A percentile compares a stretch with the other conserved stretches of the same genome.
phyloP scores from a whole-genome alignment of 1,140 invertebrate genomes.

The Bicyclus anynana region DNA sequence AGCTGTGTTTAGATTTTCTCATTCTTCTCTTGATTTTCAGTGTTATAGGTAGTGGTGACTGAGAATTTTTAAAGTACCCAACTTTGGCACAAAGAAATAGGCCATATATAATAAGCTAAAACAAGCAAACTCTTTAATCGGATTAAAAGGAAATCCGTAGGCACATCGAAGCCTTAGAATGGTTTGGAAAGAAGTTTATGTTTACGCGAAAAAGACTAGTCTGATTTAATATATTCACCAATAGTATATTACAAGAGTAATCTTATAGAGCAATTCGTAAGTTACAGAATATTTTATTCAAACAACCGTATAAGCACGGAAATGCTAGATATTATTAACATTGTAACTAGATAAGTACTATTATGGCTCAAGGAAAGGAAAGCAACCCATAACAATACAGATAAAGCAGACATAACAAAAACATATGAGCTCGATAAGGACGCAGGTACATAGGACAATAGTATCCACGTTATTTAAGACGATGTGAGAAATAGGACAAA shows the following conservation, averaged over 20 bases:
- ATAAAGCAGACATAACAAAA: neutral
- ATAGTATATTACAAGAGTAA: too few species aligned
- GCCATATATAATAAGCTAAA: neutral
- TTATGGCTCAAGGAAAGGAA: neutral
- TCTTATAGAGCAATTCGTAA: too few species aligned
- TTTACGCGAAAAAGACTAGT: neutral
- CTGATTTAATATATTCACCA: too few species aligned
- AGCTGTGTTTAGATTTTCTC: too few species aligned
- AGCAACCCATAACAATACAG: neutral
- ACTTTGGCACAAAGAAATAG: neutral
- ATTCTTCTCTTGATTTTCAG: too few species aligned
- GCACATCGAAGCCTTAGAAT: constrained; percentile 32
- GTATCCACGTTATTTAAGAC: constrained; percentile 7
- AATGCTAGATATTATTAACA: neutral
- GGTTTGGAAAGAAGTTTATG: neutral
- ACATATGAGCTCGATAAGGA: constrained; percentile 2
- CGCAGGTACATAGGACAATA: constrained; percentile 6
- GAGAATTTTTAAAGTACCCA: too few species aligned
- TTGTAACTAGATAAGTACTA: neutral
- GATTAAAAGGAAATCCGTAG: constrained; percentile 38
- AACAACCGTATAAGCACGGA: neutral
- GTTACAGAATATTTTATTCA: too few species aligned
- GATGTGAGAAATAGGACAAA: too few species aligned
- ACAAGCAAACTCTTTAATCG: constrained; percentile 31
- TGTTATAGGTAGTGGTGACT: too few species aligned